Evolutionary conservation across 2,113 vertebrate species (phyloP).

Genomic region (Cacatua alba): DNA sequence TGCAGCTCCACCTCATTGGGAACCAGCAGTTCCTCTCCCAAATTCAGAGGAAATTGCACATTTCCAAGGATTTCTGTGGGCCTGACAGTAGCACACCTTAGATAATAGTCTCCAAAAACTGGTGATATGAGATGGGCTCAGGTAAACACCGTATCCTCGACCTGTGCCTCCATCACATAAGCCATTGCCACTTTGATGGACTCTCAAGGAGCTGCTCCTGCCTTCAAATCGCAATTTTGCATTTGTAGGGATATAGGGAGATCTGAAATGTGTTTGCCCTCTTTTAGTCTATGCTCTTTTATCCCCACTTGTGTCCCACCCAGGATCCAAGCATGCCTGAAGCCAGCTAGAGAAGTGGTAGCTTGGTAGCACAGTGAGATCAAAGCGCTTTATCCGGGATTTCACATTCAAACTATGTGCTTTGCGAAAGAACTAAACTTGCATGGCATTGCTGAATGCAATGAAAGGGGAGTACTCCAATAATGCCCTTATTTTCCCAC

Average conservation of each 20-base stretch:
- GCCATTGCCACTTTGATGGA: too few relatives aligned
- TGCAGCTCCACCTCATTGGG: neutral
- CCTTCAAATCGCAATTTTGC: neutral
- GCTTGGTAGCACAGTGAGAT: neutral
- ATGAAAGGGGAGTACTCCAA: neutral
- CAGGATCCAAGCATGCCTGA: neutral
- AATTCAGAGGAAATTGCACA: neutral
- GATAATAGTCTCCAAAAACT: neutral
- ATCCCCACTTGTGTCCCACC: neutral
- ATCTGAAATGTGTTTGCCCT: neutral
- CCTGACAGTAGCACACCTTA: neutral
- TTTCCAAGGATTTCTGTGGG: neutral
- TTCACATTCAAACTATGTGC: neutral
- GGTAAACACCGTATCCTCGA: neutral
- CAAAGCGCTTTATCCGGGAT: rapidly evolving
- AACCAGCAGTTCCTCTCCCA: neutral
- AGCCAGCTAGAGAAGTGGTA: neutral
- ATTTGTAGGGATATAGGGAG: rapidly evolving
- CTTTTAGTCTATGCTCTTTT: neutral
- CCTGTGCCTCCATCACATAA: neutral
- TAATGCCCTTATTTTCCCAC: neutral
- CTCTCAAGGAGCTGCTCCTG: neutral
- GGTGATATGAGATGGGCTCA: neutral
- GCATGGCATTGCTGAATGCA: neutral
- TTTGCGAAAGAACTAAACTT: neutral